Conservation (phyloP, 2,113 vertebrate genomes). For the Clarias macrocephalus region DNA sequence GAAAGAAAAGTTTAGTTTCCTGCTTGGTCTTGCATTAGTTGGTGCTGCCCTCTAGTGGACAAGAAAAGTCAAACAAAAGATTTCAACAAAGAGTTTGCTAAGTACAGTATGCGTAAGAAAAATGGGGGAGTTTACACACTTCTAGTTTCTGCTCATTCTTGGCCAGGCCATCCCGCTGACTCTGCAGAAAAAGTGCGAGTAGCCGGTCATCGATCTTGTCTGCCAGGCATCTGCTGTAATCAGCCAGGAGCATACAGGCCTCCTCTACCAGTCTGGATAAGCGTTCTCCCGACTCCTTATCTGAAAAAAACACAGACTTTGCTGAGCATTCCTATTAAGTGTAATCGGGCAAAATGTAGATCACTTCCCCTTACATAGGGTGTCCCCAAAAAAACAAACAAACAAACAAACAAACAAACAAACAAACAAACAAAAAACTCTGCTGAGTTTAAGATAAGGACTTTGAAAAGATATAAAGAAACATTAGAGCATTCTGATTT, state of each 20-base stretch:
- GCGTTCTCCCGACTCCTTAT: slow-evolving; percentile 75
- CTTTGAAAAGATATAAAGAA: too few species aligned
- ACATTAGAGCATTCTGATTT: too few species aligned
- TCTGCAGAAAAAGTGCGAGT: slow-evolving; percentile 89
- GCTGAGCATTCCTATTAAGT: slow-evolving; percentile 16
- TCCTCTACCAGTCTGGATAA: slow-evolving; percentile 81
- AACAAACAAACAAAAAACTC: too few species aligned
- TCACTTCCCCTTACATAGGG: too few species aligned
- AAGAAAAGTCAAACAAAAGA: slow-evolving; percentile 10
- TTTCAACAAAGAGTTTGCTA: background rate
- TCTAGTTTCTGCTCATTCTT: slow-evolving; percentile 98
- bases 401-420: too few species aligned
- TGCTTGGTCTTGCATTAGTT: background rate
- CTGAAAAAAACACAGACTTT: slow-evolving; percentile 62
- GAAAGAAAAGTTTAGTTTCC: background rate
- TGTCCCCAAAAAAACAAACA: too few species aligned
- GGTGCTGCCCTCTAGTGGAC: slow-evolving; percentile 36
- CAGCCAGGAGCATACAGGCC: slow-evolving; percentile 96
- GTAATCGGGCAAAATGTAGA: too few species aligned
- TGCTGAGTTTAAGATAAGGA: too few species aligned
- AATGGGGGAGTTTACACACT: slow-evolving; percentile 84
- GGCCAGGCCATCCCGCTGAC: slow-evolving; percentile 92
- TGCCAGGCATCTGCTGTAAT: slow-evolving; percentile 96
- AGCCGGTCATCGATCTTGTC: slow-evolving; percentile 97
- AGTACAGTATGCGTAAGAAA: slow-evolving; percentile 21